These are phyloP conservation scores for Podarcis raffonei DNA, from an alignment of 2,113 vertebrate genomes.

Conservation along the genomic window DNA sequence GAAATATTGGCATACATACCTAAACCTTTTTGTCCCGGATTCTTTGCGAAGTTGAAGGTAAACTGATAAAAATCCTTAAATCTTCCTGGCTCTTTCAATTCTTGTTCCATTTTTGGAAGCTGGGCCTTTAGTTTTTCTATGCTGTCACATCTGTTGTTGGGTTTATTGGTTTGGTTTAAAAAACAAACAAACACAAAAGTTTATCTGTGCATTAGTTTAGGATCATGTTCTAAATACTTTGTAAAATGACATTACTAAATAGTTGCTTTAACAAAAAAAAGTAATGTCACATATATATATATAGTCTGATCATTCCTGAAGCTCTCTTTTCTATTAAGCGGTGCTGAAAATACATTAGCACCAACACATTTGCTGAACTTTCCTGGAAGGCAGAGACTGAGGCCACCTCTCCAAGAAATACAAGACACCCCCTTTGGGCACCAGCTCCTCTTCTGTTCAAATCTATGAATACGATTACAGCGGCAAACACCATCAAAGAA, in stretches of 20 bases:
- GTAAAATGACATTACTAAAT: not conserved
- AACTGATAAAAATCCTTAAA: conserved; percentile 93
- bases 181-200: conserved; percentile 43
- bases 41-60: conserved; percentile 91
- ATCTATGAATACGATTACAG: not conserved
- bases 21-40: conserved; percentile 88
- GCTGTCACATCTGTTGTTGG: conserved; percentile 82
- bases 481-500: not conserved
- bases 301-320: too few species aligned
- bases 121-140: conserved; percentile 90
- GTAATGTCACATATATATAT: not conserved
- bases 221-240: not conserved
- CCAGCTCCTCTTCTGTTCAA: not conserved
- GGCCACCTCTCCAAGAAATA: not conserved
- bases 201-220: conserved; percentile 18
- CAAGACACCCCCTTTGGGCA: not conserved
- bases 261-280: not conserved
- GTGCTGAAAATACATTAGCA: not conserved
- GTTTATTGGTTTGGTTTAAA: conserved; percentile 46
- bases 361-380: not conserved
- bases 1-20: conserved; percentile 78
- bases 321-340: not conserved
- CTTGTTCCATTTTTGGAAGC: conserved; percentile 90
- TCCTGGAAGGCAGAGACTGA: not conserved
- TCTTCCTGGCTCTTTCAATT: conserved; percentile 87